Evolutionary conservation across 2,888 invertebrate species (phyloP).

Genomic region (Hemaris fuciformis): DNA sequence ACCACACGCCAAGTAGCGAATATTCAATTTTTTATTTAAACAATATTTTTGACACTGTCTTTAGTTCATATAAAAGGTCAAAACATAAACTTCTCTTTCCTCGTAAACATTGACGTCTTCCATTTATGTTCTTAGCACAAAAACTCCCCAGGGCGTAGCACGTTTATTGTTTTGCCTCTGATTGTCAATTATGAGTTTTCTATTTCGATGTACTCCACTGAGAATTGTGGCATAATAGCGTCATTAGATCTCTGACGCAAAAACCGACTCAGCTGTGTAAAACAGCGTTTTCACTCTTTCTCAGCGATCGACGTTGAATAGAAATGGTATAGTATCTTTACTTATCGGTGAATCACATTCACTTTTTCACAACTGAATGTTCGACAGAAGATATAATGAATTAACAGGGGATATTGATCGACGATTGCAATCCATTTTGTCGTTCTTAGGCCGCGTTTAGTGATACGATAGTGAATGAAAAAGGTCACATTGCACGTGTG

Average conservation of each 20-base stretch:
- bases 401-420: neutral
- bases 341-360: conserved; percentile 39
- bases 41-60: neutral
- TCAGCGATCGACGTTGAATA: conserved; percentile 43
- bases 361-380: conserved; percentile 38
- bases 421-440: neutral
- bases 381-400: neutral
- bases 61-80: no score
- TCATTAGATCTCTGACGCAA: conserved; percentile 46
- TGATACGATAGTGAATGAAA: neutral
- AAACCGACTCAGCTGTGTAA: conserved; percentile 42
- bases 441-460: neutral
- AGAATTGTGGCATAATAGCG: conserved; percentile 66
- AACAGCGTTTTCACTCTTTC: conserved; percentile 56
- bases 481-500: neutral
- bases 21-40: neutral
- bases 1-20: neutral
- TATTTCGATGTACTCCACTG: conserved; percentile 61
- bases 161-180: conserved; percentile 35
- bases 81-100: neutral
- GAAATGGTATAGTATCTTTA: conserved; percentile 33
- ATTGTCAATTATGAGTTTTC: conserved; percentile 64
- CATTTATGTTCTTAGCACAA: conserved; percentile 16
- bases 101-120: neutral
- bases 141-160: conserved; percentile 26